Base-by-base conservation (phyloP, 2,113 vertebrate species). In the Isichthys henryi region DNA sequence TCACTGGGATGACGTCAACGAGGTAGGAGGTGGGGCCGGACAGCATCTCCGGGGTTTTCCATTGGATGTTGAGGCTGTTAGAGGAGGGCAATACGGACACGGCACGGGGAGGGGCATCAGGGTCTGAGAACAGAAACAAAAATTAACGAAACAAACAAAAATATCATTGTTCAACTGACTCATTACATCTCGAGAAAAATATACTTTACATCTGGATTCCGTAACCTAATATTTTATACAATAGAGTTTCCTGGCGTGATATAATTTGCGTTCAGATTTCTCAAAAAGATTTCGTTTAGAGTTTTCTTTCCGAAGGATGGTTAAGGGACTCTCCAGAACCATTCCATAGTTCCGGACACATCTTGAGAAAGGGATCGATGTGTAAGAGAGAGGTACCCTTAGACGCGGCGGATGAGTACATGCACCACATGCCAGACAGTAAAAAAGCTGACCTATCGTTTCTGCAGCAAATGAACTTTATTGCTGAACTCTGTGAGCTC, bases 1-100 rank as follows among this genome's bases (percentile, higher is more conserved):
- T 96, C 95, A 96, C 95, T 87, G 94, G 95, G 88, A 93, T 93
- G 87, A 99, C 86, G 49, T 97, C 96, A 88, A 99, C 95, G 89
- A 99, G 95, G 92, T 99, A 99, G 70, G 96, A 96, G 0, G 96
- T 99, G 48, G 97, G 98, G 90, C 98, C 98, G 0, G 98, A 97
- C 82, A 99, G 94, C 92, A 97, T 46, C 70, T 90, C 90, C 83
- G 98, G 98, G 90, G 97, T 94, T 6, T 91, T 95, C 98, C 98
- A 99, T 84, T 91, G 94, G 91, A 99, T 95, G 91, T 91, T 96
- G 92, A 99, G 94, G 89, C 95, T 96, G 88, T 94, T 95, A 89
- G 97, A 95, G 84, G 97, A 97, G 46, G 96, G 93, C 86, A 94
- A 92, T 80, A 96, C 97, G 7, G 92, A 94, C 74, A 99, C 94